These are phyloP conservation scores for Lepidocolaptes lacrymiger DNA, from an alignment of 2,797 vertebrate genomes.

Conservation along the genomic window DNA sequence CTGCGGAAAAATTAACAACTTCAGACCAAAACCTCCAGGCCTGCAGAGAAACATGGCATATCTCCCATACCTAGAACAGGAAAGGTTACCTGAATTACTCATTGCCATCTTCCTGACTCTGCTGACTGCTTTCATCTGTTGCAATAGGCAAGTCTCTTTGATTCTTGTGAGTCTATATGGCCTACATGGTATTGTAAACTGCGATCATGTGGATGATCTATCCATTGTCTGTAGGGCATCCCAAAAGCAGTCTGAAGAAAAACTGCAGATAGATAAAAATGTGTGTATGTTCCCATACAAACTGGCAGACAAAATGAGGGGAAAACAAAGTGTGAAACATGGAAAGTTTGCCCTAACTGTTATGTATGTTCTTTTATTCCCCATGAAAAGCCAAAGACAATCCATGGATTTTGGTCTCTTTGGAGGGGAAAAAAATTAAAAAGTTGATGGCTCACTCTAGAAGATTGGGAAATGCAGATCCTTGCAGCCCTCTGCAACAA, in stretches of 20 bases:
- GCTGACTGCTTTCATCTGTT: background rate
- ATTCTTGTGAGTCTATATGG: background rate
- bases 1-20: conserved; percentile 22
- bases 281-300: background rate
- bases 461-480: background rate
- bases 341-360: background rate
- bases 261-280: background rate
- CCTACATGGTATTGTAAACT: background rate
- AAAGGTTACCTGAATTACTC: background rate
- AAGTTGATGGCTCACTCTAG: background rate
- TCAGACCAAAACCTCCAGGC: background rate
- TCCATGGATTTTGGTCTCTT: background rate
- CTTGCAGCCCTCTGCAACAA: background rate
- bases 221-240: background rate
- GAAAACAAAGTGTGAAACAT: background rate
- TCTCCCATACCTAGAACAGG: background rate
- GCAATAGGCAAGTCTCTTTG: background rate
- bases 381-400: background rate
- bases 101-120: background rate
- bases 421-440: background rate
- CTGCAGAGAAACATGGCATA: background rate
- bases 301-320: background rate
- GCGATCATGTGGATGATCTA: fast-evolving
- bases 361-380: background rate
- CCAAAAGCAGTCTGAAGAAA: background rate